These are phyloP conservation scores for Stratiolaelaps scimitus DNA, from an alignment of 1,140 invertebrate species.

Conservation along the genomic window DNA sequence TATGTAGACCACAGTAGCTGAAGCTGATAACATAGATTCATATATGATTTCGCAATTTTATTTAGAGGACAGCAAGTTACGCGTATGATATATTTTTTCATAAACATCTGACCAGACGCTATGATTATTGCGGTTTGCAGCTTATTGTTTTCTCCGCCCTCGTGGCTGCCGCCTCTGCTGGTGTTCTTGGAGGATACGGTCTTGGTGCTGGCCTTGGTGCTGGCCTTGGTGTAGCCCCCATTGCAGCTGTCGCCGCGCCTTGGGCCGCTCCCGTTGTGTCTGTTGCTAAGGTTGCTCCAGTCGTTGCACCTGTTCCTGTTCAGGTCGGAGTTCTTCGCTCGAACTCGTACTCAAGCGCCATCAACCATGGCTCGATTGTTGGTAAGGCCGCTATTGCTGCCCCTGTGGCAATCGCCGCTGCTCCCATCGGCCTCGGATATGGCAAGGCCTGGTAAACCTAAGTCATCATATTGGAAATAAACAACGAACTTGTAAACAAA, in stretches of 20 bases:
- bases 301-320: background rate
- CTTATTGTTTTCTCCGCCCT: constrained; percentile 1
- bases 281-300: background rate
- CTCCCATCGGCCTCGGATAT: background rate
- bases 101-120: too few relatives aligned
- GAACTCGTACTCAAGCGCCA: background rate
- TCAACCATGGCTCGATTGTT: constrained; percentile 5
- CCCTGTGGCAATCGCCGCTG: background rate
- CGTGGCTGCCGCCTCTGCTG: constrained; percentile 15
- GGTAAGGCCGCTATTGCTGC: background rate
- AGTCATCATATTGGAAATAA: too few relatives aligned
- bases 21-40: too few relatives aligned
- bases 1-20: too few relatives aligned
- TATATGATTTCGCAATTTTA: too few relatives aligned
- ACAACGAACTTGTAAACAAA: too few relatives aligned
- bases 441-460: too few relatives aligned
- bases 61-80: too few relatives aligned
- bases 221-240: background rate
- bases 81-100: too few relatives aligned
- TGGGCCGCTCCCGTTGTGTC: background rate
- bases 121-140: background rate
- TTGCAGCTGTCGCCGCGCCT: background rate
- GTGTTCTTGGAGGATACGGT: background rate
- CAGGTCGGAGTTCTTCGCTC: background rate
- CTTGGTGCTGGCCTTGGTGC: background rate